phyloP scores from a whole-genome alignment of 2,888 invertebrate genomes.

The Platerodrilus igneus region DNA sequence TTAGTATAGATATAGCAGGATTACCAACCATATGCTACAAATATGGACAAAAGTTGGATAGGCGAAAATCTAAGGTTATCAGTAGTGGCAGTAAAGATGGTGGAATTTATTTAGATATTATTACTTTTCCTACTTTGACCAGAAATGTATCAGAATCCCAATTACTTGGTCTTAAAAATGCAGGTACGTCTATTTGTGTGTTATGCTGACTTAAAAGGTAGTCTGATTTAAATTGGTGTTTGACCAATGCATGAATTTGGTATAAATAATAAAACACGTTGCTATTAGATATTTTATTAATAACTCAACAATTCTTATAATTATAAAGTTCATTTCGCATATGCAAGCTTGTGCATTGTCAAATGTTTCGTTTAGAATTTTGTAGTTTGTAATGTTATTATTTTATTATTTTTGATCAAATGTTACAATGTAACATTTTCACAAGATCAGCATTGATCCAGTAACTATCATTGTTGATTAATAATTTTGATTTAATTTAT shows the following conservation, averaged over 20 bases:
- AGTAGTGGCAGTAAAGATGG: constrained; percentile 48
- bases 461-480: too few relatives aligned
- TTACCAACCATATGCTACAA: constrained; percentile 62
- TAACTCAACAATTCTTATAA: constrained; percentile 4
- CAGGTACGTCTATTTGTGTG: constrained; percentile 52
- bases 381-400: too few relatives aligned
- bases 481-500: too few relatives aligned
- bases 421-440: too few relatives aligned
- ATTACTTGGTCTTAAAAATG: constrained; percentile 69
- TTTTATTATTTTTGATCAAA: too few relatives aligned
- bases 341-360: too few relatives aligned
- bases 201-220: not conserved
- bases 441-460: too few relatives aligned
- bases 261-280: not conserved
- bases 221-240: not conserved
- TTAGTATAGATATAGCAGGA: constrained; percentile 71
- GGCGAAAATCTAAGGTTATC: constrained; percentile 59
- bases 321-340: too few relatives aligned
- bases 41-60: constrained; percentile 66
- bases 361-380: too few relatives aligned
- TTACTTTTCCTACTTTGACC: constrained; percentile 62
- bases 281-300: not conserved
- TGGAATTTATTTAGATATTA: constrained; percentile 59
- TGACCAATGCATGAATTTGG: not conserved
- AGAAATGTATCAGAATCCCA: constrained; percentile 89